Base-by-base conservation (phyloP, 2,797 vertebrate genomes). In the Chromobotia macracanthus region DNA sequence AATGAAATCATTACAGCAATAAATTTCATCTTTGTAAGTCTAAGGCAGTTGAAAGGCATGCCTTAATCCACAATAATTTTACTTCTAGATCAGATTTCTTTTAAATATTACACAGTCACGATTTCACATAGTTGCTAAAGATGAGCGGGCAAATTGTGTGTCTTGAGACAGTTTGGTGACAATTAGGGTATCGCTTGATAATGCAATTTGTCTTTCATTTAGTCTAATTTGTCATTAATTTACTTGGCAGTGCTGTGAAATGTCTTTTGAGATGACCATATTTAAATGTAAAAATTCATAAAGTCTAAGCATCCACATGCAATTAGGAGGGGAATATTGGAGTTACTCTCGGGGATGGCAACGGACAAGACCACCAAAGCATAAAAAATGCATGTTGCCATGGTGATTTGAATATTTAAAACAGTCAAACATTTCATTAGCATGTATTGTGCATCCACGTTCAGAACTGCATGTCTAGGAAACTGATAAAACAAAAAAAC, bases 401-500 rank as follows among this genome's bases (percentile, higher is more conserved):
- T 44, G 63, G 73, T 56, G 73, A 66, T 75, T 75, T 67, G 31
- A 66, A 75, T 66, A 66, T 66, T 75, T 66, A n/a, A 66, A 75
- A 55, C n/a, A n/a, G 46, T 41, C 19, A 5, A 12, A 41, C n/a
- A 56, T 72, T 23, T 44, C 8, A 66, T 75, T 75, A 44, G 61
- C 21, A 75, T 75, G 63, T 55, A 16, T 65, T 66, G 73, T 67
- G 63, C 35, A 67, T 55, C 19, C 10, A 25, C 46, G 18, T 31
- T 35, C n/a, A 21, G 28, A 64, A 64, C 58, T 51, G 58, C n/a
- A 21, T 74, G 46, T 51, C 25, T 50, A 21, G 16, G 23, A 72
- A 25, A 75, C 46, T 44, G 35, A 11, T n/a, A 55, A 19, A 28
- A 28, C 28, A 28, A 31, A 35, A 28, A 63, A 31, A 25, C 23